Evolutionary conservation across 2,797 vertebrate species (phyloP).

Genomic region (Galagoides demidoff): DNA sequence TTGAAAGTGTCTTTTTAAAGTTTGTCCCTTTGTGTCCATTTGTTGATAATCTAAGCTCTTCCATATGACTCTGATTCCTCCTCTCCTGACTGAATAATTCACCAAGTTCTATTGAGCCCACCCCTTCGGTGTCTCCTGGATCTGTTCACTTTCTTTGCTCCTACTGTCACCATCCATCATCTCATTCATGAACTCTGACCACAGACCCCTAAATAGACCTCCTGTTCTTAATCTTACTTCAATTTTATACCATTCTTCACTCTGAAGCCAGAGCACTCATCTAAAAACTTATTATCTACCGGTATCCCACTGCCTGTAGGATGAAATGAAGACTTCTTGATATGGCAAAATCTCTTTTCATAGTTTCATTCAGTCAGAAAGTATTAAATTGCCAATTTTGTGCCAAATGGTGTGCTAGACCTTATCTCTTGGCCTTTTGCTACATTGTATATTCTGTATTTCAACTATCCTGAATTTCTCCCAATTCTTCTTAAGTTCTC

Average conservation of each 20-base stretch:
- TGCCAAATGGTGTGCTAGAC: neutral
- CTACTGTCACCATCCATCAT: neutral
- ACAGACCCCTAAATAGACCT: neutral
- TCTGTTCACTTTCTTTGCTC: neutral
- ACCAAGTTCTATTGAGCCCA: neutral
- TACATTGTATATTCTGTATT: neutral
- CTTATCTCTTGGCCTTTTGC: neutral
- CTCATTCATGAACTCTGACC: neutral
- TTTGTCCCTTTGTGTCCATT: neutral
- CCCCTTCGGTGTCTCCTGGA: neutral
- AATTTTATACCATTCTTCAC: neutral
- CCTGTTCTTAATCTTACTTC: neutral
- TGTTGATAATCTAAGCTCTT: conserved; percentile 4
- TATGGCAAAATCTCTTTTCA: neutral
- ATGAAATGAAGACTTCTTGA: neutral
- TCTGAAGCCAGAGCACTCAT: neutral
- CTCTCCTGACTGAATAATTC: neutral
- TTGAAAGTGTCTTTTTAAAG: neutral
- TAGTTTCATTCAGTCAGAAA: neutral
- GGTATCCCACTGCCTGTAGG: neutral
- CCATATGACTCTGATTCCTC: neutral
- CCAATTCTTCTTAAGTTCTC: neutral
- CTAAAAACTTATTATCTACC: neutral
- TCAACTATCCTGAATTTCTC: neutral
- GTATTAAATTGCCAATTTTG: neutral